phyloP scores from a whole-genome alignment of 2,888 invertebrate species.

The Neria commutata region DNA sequence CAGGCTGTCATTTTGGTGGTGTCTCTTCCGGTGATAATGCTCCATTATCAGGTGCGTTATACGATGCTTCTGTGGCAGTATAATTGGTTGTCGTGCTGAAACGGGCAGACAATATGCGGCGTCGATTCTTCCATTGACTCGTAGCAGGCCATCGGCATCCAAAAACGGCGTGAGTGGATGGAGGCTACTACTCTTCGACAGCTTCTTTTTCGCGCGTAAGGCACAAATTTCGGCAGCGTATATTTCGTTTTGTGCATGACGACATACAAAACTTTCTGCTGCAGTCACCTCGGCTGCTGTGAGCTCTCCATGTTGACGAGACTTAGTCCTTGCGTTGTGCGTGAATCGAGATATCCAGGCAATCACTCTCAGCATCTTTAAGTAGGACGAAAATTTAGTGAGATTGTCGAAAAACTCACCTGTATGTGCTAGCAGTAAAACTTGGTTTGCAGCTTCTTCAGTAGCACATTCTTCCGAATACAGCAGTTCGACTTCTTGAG shows the following conservation, averaged over 20 bases:
- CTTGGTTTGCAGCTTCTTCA: background rate
- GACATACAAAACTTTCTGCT: no score
- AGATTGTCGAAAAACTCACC: background rate
- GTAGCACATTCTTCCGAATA: background rate
- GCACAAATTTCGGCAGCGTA: background rate
- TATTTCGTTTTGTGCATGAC: background rate
- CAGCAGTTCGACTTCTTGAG: no score
- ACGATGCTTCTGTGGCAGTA: constrained; percentile 9
- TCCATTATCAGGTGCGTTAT: background rate
- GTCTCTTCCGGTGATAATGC: constrained; percentile 13
- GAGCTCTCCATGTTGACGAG: no score
- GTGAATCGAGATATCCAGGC: background rate
- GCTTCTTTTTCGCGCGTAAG: background rate
- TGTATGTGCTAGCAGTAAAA: background rate
- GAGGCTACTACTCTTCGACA: constrained; percentile 7
- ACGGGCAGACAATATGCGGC: constrained; percentile 20
- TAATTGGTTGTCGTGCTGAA: constrained; percentile 20
- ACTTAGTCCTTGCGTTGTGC: background rate
- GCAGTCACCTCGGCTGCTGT: no score
- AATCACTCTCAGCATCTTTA: background rate
- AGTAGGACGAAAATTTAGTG: background rate
- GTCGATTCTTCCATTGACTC: no score
- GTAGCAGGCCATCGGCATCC: no score
- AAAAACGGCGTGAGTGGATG: background rate
- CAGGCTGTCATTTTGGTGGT: constrained; percentile 23